phyloP scores from a whole-genome alignment of 2,888 invertebrate genomes.

The Drosophila anomalata region DNA sequence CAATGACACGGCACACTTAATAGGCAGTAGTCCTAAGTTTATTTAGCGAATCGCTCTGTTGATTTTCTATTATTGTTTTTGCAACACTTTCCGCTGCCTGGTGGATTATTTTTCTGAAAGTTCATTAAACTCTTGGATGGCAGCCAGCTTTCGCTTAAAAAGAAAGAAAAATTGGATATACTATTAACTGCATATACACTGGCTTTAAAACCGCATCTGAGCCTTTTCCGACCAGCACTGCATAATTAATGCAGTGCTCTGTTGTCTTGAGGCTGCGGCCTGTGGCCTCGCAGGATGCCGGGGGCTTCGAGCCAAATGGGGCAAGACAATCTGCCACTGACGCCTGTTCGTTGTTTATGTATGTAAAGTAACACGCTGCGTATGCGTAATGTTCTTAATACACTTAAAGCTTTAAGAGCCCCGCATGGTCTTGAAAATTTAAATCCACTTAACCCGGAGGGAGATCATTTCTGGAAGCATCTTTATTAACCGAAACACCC shows the following conservation, averaged over 20 bases:
- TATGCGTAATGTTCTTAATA: slow-evolving; percentile 55
- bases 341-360: slow-evolving; percentile 67
- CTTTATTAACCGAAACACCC: slow-evolving; percentile 16
- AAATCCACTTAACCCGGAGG: neutral
- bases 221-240: slow-evolving; percentile 17
- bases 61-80: slow-evolving; percentile 50
- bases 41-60: slow-evolving; percentile 63
- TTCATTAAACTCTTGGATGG: slow-evolving; percentile 61
- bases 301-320: slow-evolving; percentile 46
- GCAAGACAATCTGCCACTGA: slow-evolving; percentile 46
- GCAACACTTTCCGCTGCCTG: slow-evolving; percentile 30
- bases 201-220: slow-evolving; percentile 15
- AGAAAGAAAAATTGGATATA: slow-evolving; percentile 5
- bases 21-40: slow-evolving; percentile 57
- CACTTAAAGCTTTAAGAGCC: slow-evolving; percentile 30
- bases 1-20: slow-evolving; percentile 65
- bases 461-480: neutral
- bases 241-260: slow-evolving; percentile 65
- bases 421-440: neutral
- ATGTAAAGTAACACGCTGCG: slow-evolving; percentile 72
- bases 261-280: slow-evolving; percentile 40
- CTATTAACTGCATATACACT: slow-evolving; percentile 26
- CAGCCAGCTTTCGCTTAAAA: slow-evolving; percentile 12
- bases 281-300: slow-evolving; percentile 15
- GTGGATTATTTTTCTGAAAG: slow-evolving; percentile 39